These are phyloP conservation scores for Lithophane leautieri DNA, from an alignment of 2,888 invertebrate genomes.

Conservation along the genomic window DNA sequence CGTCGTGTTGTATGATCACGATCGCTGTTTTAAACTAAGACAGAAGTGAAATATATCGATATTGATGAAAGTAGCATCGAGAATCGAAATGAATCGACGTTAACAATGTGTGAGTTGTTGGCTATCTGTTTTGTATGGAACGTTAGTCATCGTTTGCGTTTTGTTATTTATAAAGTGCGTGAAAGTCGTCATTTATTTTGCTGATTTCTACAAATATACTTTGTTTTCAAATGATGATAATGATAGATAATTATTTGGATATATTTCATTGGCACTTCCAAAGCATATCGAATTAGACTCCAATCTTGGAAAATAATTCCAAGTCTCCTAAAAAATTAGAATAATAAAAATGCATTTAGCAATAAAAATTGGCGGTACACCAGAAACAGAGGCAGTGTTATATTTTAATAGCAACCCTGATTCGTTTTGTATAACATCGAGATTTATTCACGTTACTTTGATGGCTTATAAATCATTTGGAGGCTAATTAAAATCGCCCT, in stretches of 20 bases:
- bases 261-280: neutral
- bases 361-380: conserved; percentile 52
- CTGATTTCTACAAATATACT: conserved; percentile 5
- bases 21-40: conserved; percentile 80
- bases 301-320: neutral
- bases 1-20: conserved; percentile 87
- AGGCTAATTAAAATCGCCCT: conserved; percentile 86
- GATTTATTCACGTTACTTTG: conserved; percentile 80
- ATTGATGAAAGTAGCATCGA: conserved; percentile 70
- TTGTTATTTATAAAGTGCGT: conserved; percentile 16
- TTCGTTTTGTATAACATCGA: conserved; percentile 71
- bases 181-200: conserved; percentile 9
- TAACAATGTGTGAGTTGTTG: conserved; percentile 52
- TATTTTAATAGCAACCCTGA: conserved; percentile 55
- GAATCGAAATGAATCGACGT: conserved; percentile 61
- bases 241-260: neutral
- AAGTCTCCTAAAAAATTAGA: neutral
- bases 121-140: conserved; percentile 25
- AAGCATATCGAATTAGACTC: neutral
- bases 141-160: conserved; percentile 47
- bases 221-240: neutral
- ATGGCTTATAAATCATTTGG: conserved; percentile 86
- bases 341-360: conserved; percentile 44
- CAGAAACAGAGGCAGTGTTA: conserved; percentile 58
- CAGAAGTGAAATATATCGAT: conserved; percentile 76